Base-by-base conservation (phyloP, 1,140 invertebrate species). In the Cotesia chilonis region DNA sequence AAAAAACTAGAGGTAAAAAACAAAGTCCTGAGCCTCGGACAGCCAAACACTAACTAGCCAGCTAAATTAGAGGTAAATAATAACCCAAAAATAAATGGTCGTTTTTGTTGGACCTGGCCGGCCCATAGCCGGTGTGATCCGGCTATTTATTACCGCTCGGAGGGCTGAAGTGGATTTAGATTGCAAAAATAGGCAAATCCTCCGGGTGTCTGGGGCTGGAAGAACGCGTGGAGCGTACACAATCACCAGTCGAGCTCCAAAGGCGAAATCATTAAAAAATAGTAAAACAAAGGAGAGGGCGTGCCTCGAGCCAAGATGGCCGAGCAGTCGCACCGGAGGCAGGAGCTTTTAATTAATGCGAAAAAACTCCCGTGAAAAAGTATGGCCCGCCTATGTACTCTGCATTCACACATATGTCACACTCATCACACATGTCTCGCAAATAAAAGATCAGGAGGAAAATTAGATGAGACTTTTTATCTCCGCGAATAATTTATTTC, bases 271-370 rank as follows among this genome's bases (percentile, higher is more conserved):
- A 84, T 85, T 81, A 83, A 69, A 73, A 82, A 82, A 79, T 80
- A 70, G 69, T 78, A 83, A 83, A 86, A 86, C 84, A 86, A 86
- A 85, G 79, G 76, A 79, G 79, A 80, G 79, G 85, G 85, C 85
- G 85, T 85, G 82, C 76, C 84, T 78, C 69, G 36, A 81, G 80
- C 77, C 83, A 87, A 86, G 85, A 87, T 87, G 85, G 85, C 85
- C 81, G 84, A 81, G 76, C 74, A 63, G 36, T 73, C 75, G 70
- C 74, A 74, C 77, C 74, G 81, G 81, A 83, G 83, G 84, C 79
- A 79, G 84, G 78, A 79, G 83, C 82, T 84, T 84, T 85, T 84
- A 86, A 86, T 86, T 86, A 82, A 82, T 82, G 79, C 81, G 80
- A 47, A 82, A 84, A 82, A 83, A 79, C 41, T 68, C 68, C 37